Evolutionary conservation across 2,888 invertebrate genomes (phyloP), one percentile per base, ranked within the genome.

Genomic region (Phalera bucephala): DNA sequence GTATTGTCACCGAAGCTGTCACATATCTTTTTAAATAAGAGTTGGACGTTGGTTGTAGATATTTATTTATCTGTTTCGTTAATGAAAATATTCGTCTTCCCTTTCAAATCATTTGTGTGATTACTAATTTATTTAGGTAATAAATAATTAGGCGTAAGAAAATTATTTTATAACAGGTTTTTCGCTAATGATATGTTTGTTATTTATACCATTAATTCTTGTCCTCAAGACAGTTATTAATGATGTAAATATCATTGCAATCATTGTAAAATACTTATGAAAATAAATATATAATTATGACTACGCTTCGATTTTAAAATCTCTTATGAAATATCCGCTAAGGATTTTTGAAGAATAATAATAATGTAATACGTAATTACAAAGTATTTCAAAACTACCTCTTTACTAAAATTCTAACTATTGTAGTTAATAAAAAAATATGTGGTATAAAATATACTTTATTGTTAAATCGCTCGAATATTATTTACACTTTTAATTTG

Each of bases 301-400:
- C 39, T 27, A 78, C 76, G 79, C 82, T 80, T 80, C 70, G 68
- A 77, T 69, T 75, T 73, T 73, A 66, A 69, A 63, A 61, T 72
- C 72, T 81, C 84, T 85, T 85, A 85, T 85, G 86, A 85, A 52
- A 64, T 76, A 76, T 64, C 60, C 52, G 43, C 31, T 72, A 75
- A 71, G 72, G 48, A 54, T 52, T 64, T 64, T 47, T 66, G 61
- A 64, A 64, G 52, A n/a, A n/a, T n/a, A n/a, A n/a, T n/a, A n/a
- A n/a, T n/a, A n/a, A n/a, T n/a, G n/a, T n/a, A 66, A 72, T 77
- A 75, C 71, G 73, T 80, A 76, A 71, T 60, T 57, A 46, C 50
- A 45, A 39, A 28, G 15, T 36, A 29, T 45, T 69, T 66, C 59
- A 42, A 39, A 72, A 53, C 80, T 81, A 84, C 83, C 83, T 85